These are phyloP conservation scores for Chorisops tibialis DNA, from an alignment of 2,888 invertebrate genomes.

Conservation along the genomic window DNA sequence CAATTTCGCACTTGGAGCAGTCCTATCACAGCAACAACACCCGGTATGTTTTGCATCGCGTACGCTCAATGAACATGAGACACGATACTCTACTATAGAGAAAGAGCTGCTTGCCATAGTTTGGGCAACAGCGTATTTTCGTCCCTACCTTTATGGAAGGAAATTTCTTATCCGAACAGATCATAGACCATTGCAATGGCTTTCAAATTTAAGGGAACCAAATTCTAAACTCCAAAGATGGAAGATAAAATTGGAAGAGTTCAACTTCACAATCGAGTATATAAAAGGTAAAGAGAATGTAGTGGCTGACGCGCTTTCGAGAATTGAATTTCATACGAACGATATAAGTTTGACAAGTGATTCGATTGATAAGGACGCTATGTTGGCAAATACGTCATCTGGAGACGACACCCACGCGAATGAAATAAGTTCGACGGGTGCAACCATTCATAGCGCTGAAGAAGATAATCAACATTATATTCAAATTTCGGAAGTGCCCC, in stretches of 20 bases:
- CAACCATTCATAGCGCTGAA: neutral
- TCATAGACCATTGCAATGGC: slow-evolving; percentile 14
- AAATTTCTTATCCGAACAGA: slow-evolving; percentile 30
- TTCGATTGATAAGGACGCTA: too few species aligned
- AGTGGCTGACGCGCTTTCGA: too few species aligned
- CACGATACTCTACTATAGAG: slow-evolving; percentile 28
- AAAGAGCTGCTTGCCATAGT: slow-evolving; percentile 32
- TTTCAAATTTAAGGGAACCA: neutral
- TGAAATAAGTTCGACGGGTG: neutral
- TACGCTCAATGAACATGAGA: slow-evolving; percentile 32
- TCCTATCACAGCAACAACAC: slow-evolving; percentile 36
- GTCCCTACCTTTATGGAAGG: slow-evolving; percentile 28
- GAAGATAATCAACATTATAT: slow-evolving; percentile 1
- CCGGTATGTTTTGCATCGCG: slow-evolving; percentile 32
- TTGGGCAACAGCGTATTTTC: slow-evolving; percentile 32
- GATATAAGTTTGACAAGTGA: too few species aligned
- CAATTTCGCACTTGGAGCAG: slow-evolving; percentile 36
- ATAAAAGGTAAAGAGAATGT: neutral
- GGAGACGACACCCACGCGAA: too few species aligned
- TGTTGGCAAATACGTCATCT: too few species aligned
- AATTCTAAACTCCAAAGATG: slow-evolving; percentile 2
- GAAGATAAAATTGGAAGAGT: neutral
- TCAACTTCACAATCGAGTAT: neutral
- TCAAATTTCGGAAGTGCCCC: neutral
- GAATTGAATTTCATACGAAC: neutral